Conservation (phyloP, 2,888 invertebrate genomes). For the Yponomeuta sedellus region DNA sequence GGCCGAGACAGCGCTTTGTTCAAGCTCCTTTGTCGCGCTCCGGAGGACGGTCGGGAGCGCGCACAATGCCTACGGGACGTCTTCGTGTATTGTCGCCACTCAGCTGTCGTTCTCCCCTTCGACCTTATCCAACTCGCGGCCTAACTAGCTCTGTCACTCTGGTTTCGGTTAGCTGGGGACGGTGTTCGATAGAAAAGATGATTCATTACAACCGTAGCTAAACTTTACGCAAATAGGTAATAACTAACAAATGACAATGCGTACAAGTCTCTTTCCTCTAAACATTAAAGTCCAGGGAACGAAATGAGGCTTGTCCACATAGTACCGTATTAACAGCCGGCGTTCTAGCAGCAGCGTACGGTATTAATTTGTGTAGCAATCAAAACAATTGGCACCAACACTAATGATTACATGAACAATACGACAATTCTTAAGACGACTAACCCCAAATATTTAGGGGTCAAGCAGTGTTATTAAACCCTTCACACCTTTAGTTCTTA, state of each 20-base stretch:
- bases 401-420: constrained; percentile 4
- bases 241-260: background rate
- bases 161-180: constrained; percentile 26
- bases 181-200: background rate
- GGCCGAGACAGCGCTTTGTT: constrained; percentile 61
- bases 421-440: constrained; percentile 31
- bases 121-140: constrained; percentile 1
- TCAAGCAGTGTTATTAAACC: constrained; percentile 72
- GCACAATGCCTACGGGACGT: constrained; percentile 70
- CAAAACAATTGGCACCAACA: background rate
- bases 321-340: background rate
- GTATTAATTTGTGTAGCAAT: background rate
- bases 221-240: background rate
- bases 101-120: constrained; percentile 62
- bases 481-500: constrained; percentile 63
- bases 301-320: background rate
- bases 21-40: constrained; percentile 36
- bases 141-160: constrained; percentile 8
- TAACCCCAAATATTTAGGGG: constrained; percentile 45
- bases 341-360: no score
- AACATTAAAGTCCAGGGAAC: background rate
- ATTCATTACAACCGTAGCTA: constrained; percentile 14
- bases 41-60: constrained; percentile 41
- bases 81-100: constrained; percentile 67
- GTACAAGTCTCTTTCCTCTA: background rate